Evolutionary conservation across 2,888 invertebrate species (phyloP), one percentile per base, ranked within the genome.

Genomic region (Leuctra nigra): DNA sequence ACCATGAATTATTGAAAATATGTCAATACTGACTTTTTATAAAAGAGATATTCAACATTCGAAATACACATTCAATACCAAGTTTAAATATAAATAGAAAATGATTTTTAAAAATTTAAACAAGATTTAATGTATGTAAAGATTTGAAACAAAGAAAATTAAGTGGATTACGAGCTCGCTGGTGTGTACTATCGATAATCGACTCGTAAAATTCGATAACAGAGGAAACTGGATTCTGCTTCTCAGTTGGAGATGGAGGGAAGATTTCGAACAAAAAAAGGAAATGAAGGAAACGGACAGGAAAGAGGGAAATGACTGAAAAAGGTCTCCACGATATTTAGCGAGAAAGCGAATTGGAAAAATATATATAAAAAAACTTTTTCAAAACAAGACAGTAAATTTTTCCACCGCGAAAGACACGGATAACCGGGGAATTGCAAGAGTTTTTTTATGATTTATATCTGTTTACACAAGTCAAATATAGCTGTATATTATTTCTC

Each of bases 341-440:
- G 33, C 20, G 50, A 50, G 20, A 35, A 50, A 33, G n/a, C 33
- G 35, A 50, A 50, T 50, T 33, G 50, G 35, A 50, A 35, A 50
- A 50, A 50, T 50, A 23, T 44, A 20, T 44, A n/a, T 23, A 44
- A 23, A 50, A 16, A 47, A 50, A 29, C 33, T 50, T 50, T 29
- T 50, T 33, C 50, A 33, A 50, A 50, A 50, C 50, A 50, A 50
- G 50, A 35, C 50, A 50, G 22, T 50, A 50, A 50, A 50, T 50
- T 33, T 20, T 48, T 48, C 25, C 29, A 50, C 50, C 18, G 33
- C 50, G 20, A 41, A 41, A 41, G 3, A 50, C 33, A 20, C 22
- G 47, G 18, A 23, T 9, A 23, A 47, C 22, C 24, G 25, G 16
- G 25, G 6, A 44, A 4, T n/a, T 44, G 23, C 33, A 50, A 33